Percentiles rank a stretch among this genome's conserved stretches.
Conservation (phyloP, 1,140 invertebrate genomes). For the Sarcophaga peregrina region DNA sequence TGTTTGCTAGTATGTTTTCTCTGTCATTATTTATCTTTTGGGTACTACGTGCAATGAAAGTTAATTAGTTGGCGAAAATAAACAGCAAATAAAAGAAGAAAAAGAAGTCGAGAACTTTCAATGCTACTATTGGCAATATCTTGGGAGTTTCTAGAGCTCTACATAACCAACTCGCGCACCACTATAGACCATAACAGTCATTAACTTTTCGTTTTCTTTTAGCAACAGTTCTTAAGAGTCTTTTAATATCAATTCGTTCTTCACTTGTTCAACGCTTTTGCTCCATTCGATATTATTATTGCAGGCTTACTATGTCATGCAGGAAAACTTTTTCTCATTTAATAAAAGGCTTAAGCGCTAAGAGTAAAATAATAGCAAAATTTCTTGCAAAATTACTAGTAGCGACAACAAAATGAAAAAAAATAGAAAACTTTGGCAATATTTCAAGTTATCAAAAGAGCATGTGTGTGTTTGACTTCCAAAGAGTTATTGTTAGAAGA, state of each 20-base stretch:
- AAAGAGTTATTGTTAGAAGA: too few relatives aligned
- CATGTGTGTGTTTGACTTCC: too few relatives aligned
- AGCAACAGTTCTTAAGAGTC: not conserved
- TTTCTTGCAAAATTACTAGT: not conserved
- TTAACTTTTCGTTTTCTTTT: not conserved
- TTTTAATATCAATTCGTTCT: not conserved
- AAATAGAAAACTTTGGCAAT: not conserved
- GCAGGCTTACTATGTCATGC: not conserved
- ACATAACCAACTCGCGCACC: not conserved
- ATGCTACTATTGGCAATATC: too few relatives aligned
- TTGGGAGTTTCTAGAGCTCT: not conserved
- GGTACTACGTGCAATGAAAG: slow-evolving; percentile 45
- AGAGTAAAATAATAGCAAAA: not conserved
- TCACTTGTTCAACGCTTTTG: too few relatives aligned
- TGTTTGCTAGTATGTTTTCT: too few relatives aligned
- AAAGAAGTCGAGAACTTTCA: not conserved
- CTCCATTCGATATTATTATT: too few relatives aligned
- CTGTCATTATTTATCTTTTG: slow-evolving; percentile 28
- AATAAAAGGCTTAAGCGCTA: not conserved
- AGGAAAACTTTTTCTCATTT: not conserved
- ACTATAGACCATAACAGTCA: too few relatives aligned
- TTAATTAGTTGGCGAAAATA: slow-evolving; percentile 43
- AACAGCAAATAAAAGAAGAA: not conserved
- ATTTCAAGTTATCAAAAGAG: not conserved
- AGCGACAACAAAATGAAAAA: too few relatives aligned